phyloP scores from a whole-genome alignment of 2,797 vertebrate species.

The Sebastes aleutianus region DNA sequence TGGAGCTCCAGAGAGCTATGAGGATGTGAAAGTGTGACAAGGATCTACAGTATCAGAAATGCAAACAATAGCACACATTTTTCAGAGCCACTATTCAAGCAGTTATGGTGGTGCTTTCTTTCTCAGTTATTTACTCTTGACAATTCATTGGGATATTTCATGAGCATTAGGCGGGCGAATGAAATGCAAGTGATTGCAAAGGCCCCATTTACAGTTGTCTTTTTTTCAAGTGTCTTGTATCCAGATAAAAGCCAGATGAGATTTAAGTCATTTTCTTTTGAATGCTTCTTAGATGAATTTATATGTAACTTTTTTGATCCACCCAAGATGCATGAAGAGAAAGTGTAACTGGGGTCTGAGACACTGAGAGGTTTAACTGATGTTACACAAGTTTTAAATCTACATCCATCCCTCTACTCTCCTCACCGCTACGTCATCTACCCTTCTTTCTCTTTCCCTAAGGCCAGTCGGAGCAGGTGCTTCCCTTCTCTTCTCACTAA shows the following conservation, averaged over 20 bases:
- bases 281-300: background rate
- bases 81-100: background rate
- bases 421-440: background rate
- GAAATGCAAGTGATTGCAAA: background rate
- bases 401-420: background rate
- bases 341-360: background rate
- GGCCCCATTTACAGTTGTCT: background rate
- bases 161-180: background rate
- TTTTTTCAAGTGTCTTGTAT: background rate
- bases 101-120: background rate
- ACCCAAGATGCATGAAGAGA: background rate
- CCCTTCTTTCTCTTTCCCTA: background rate
- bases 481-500: constrained; percentile 55
- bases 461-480: constrained; percentile 59
- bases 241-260: background rate
- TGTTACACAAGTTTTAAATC: background rate
- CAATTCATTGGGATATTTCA: background rate
- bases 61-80: too few species aligned
- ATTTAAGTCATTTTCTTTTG: background rate
- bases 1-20: background rate
- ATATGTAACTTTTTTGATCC: background rate
- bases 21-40: background rate
- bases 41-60: background rate
- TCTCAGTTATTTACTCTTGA: background rate
- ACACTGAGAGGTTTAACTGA: background rate